These are phyloP conservation scores for Clarias fuscus DNA, from an alignment of 2,797 vertebrate species.

Conservation along the genomic window DNA sequence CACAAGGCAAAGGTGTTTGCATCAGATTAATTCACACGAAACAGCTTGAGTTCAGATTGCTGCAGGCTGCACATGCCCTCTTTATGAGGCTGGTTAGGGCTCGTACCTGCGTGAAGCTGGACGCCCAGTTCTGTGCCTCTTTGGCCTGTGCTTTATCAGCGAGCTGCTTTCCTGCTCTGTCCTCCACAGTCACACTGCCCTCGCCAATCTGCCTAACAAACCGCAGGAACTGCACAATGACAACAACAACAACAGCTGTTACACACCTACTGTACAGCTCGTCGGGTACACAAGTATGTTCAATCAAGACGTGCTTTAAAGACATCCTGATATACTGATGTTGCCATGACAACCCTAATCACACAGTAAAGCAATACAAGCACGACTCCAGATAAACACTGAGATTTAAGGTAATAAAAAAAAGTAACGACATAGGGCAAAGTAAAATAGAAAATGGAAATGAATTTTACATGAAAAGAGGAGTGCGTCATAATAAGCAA, in stretches of 20 bases:
- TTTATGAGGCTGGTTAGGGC: slow-evolving; percentile 51
- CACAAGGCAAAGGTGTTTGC: slow-evolving; percentile 32
- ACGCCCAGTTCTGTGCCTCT: slow-evolving; percentile 98
- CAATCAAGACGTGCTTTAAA: slow-evolving; percentile 27
- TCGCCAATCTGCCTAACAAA: slow-evolving; percentile 99
- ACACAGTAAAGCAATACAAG: slow-evolving; percentile 3
- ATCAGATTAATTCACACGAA: not conserved
- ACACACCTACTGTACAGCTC: slow-evolving; percentile 56
- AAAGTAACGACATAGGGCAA: slow-evolving; percentile 1
- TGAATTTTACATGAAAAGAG: not conserved
- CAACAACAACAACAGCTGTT: slow-evolving; percentile 63
- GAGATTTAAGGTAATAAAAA: not conserved
- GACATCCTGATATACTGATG: slow-evolving; percentile 26
- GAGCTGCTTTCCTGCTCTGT: slow-evolving; percentile 88
- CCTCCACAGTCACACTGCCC: slow-evolving; percentile 97
- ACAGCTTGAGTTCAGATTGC: slow-evolving; percentile 42
- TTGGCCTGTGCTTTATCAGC: slow-evolving; percentile 86
- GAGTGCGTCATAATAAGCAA: not conserved
- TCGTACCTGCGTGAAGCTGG: slow-evolving; percentile 98
- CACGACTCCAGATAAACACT: not conserved
- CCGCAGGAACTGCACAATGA: slow-evolving; percentile 93
- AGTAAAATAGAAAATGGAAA: not conserved
- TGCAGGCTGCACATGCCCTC: slow-evolving; percentile 23
- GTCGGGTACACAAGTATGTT: slow-evolving; percentile 24
- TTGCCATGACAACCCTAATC: slow-evolving; percentile 11